Base-by-base conservation (phyloP, 2,888 invertebrate genomes). In the Oscheius sp. region DNA sequence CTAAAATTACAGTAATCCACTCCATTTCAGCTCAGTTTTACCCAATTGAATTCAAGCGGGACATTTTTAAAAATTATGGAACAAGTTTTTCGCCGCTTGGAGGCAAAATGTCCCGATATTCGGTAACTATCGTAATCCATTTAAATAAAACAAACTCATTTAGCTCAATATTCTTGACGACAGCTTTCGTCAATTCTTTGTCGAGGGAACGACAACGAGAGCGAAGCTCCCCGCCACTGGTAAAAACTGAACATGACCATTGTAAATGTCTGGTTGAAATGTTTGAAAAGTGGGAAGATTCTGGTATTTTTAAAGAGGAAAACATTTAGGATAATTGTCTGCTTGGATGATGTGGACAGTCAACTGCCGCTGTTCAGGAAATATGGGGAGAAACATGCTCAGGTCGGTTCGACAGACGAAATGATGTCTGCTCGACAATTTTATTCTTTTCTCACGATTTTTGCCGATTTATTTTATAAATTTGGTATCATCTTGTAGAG, bases 381-480 rank as follows among this genome's bases (percentile, higher is more conserved):
- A 35, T 82, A 79, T 45, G 82, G 82, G 63, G 80, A 82, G 61
- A 82, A 82, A 64, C 82, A 82, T 64, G 82, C 82, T 3, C 82
- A 82, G 80, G 82, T 80, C 25, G 18, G 58, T 16, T 35, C 9
- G 45, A 45, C 9, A 45, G 9, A 12, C n/a, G n/a, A n/a, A n/a
- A n/a, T n/a, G n/a, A n/a, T n/a, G n/a, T n/a, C n/a, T n/a, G n/a
- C n/a, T n/a, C n/a, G n/a, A n/a, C n/a, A n/a, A n/a, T n/a, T n/a
- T n/a, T n/a, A n/a, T n/a, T n/a, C n/a, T n/a, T n/a, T n/a, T n/a
- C n/a, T n/a, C n/a, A n/a, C n/a, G n/a, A n/a, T n/a, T n/a, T n/a
- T n/a, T n/a, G n/a, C n/a, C n/a, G n/a, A n/a, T n/a, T n/a, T n/a
- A n/a, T n/a, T n/a, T n/a, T n/a, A n/a, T n/a, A n/a, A n/a, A n/a